Evolutionary conservation across 2,113 vertebrate genomes (phyloP).

Genomic region (Eulemur macaco): DNA sequence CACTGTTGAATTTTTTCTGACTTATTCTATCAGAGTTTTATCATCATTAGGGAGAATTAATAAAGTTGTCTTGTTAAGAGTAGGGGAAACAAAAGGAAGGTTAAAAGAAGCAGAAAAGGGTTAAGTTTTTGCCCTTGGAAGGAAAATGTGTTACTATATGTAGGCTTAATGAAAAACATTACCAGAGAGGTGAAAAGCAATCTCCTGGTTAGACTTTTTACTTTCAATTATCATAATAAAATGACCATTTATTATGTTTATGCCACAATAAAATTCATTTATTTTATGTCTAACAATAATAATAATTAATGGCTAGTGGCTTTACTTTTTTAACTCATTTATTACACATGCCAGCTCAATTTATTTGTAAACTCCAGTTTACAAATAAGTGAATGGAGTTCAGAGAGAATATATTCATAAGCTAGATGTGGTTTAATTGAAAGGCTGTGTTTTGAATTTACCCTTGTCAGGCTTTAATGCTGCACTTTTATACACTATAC

Average conservation of each 20-base stretch:
- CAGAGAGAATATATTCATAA: neutral
- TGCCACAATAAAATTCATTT: neutral
- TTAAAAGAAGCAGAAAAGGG: neutral
- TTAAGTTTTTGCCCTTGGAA: neutral
- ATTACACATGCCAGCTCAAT: neutral
- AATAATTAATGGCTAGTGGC: neutral
- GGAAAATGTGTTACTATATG: neutral
- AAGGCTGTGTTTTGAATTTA: neutral
- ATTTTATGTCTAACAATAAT: neutral
- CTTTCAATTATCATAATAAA: neutral
- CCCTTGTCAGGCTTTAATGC: neutral
- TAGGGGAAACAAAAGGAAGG: neutral
- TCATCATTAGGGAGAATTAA: neutral
- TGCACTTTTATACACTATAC: neutral
- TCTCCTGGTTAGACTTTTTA: neutral
- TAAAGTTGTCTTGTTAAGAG: neutral
- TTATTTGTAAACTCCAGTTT: neutral
- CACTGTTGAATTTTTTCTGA: neutral
- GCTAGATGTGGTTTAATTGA: neutral
- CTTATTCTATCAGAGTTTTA: neutral
- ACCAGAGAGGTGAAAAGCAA: neutral
- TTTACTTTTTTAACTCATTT: constrained; percentile 5
- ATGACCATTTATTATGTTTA: neutral
- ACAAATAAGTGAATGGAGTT: neutral
- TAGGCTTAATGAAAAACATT: neutral